Percentiles rank a stretch among this genome's conserved stretches.
Conservation (phyloP, 2,113 vertebrate genomes). For the Astur gentilis region DNA sequence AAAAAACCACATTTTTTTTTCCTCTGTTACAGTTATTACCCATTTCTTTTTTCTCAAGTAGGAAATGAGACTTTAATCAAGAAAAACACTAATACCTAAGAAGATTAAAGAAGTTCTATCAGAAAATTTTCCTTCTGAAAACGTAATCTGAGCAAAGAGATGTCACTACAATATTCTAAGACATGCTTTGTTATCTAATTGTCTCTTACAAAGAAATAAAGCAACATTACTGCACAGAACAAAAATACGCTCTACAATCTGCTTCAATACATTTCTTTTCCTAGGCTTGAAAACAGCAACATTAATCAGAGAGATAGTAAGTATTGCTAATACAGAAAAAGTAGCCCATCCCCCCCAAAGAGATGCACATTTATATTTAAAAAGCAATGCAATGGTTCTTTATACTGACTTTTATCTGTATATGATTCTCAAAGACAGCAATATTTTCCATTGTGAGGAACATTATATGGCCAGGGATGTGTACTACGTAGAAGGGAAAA, state of each 20-base stretch:
- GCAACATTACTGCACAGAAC: background rate
- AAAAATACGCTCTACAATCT: background rate
- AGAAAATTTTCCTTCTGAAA: background rate
- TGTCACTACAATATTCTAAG: background rate
- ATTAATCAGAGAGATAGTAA: background rate
- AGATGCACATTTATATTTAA: background rate
- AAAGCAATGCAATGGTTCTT: background rate
- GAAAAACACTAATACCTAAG: background rate
- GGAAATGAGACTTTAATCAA: background rate
- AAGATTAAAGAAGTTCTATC: background rate
- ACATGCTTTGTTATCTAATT: background rate
- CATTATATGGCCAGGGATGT: background rate
- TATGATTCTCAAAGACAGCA: background rate
- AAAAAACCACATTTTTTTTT: background rate
- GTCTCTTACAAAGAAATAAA: background rate
- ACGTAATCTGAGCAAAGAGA: background rate
- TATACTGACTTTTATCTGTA: background rate
- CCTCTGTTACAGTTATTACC: background rate
- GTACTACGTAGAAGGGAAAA: background rate
- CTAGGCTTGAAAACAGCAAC: background rate
- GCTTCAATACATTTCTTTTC: background rate
- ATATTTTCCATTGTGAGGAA: background rate
- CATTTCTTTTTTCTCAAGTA: background rate
- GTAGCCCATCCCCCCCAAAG: background rate
- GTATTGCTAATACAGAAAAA: background rate